Evolutionary conservation across 2,888 invertebrate species (phyloP).

Genomic region (Zygogramma bicolorata): DNA sequence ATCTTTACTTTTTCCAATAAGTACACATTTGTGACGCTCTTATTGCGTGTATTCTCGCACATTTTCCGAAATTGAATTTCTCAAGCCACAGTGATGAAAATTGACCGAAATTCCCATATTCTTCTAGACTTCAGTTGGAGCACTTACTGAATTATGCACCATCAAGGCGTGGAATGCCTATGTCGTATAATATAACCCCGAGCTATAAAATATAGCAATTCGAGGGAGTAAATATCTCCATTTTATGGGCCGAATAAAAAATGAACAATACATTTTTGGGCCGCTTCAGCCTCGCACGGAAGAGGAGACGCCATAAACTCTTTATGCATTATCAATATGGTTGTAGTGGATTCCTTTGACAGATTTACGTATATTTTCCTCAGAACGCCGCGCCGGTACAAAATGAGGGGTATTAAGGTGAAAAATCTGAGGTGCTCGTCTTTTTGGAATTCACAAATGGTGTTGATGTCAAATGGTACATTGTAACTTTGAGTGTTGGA

Average conservation of each 20-base stretch:
- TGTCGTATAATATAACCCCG: constrained; percentile 40
- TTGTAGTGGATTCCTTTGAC: constrained; percentile 11
- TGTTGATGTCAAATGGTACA: too few species aligned
- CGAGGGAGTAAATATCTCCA: constrained; percentile 37
- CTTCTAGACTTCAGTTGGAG: constrained; percentile 9
- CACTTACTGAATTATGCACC: constrained; percentile 41
- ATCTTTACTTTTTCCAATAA: neutral
- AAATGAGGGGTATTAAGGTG: neutral
- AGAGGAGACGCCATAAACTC: constrained; percentile 35
- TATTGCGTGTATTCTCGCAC: neutral
- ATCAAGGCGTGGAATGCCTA: constrained; percentile 37
- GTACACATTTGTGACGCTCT: neutral
- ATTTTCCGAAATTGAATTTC: too few species aligned
- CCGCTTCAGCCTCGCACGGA: constrained; percentile 15
- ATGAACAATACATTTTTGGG: constrained; percentile 45
- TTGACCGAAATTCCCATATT: neutral
- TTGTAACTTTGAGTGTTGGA: too few species aligned
- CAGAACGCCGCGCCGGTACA: neutral
- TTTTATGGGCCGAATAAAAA: constrained; percentile 44
- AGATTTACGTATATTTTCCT: constrained; percentile 14
- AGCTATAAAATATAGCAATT: constrained; percentile 45
- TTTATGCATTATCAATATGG: constrained; percentile 48
- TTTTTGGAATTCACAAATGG: too few species aligned
- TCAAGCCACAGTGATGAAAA: neutral
- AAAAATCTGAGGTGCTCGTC: neutral